Evolutionary conservation across 2,797 vertebrate species (phyloP), one percentile per base, ranked within the genome.

Genomic region (Neostethus bicornis): DNA sequence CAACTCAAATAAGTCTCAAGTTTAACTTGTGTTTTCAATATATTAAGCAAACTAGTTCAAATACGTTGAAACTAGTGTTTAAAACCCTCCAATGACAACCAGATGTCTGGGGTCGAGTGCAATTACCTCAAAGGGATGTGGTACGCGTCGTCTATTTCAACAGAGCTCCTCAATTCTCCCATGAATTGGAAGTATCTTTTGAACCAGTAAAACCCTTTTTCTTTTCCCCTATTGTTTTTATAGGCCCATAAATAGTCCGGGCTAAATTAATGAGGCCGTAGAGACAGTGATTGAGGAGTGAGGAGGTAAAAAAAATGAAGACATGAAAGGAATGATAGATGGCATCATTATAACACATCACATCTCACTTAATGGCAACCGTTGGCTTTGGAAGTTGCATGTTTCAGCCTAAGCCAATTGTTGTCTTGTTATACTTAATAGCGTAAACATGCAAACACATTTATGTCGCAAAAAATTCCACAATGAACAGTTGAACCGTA

Each of bases 261-360:
- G 60, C 74, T 70, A 88, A 87, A 90, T 89, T 80, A 86, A 86
- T 85, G 86, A 88, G 87, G 75, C 87, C 84, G 69, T 67, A 66
- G 77, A 83, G 80, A 83, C 66, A 75, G 48, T 81, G 81, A 87
- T 86, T 84, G 79, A 85, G 73, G 74, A 83, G 73, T 84, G 76
- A 65, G 61, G 79, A 79, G 78, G 77, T 77, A 60, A 78, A 86
- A n/a, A 80, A 80, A 85, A 80, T 73, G 75, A 72, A 66, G 79
- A 80, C 80, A 87, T 81, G 77, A 80, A 83, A 83, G 86, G 70
- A 83, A 62, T 91, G 88, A 92, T 90, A 85, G 86, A 92, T 90
- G 81, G 85, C 83, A 84, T 87, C 88, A 86, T 91, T 91, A 89
- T 77, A 81, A 69, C 42, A 43, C 68, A 70, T 79, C 80, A 85